phyloP scores from a whole-genome alignment of 2,113 vertebrate genomes.

The Taxidea taxus region DNA sequence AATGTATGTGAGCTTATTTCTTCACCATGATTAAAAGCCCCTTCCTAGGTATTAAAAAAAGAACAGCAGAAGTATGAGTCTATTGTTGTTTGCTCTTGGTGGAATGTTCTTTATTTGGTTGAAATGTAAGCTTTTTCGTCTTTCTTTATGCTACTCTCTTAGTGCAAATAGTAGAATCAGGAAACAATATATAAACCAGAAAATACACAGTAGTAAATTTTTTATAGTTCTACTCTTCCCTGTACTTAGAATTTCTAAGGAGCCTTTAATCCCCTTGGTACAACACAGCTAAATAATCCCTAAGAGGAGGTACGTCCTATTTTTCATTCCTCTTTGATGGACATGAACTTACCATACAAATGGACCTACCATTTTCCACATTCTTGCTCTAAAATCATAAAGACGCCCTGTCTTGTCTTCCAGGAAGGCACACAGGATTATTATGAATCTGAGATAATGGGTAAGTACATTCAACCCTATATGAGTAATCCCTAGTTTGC shows the following conservation, averaged over 20 bases:
- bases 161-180: neutral
- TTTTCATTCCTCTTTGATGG: slow-evolving; percentile 48
- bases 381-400: slow-evolving; percentile 77
- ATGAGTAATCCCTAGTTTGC: slow-evolving; percentile 54
- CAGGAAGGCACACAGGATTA: slow-evolving; percentile 83
- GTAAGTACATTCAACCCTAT: slow-evolving; percentile 80
- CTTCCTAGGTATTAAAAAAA: neutral
- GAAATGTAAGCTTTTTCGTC: slow-evolving; percentile 10
- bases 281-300: slow-evolving; percentile 28
- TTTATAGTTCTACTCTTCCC: slow-evolving; percentile 26
- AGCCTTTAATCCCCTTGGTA: slow-evolving; percentile 9
- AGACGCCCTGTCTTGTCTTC: slow-evolving; percentile 83
- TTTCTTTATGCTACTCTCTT: neutral
- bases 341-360: slow-evolving; percentile 30
- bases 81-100: neutral
- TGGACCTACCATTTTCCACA: slow-evolving; percentile 65
- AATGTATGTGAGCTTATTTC: slow-evolving; percentile 14
- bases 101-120: neutral
- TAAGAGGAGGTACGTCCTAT: neutral
- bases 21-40: slow-evolving; percentile 16
- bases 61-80: neutral
- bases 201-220: neutral
- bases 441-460: slow-evolving; percentile 82
- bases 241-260: slow-evolving; percentile 7
- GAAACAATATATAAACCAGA: neutral